phyloP scores from a whole-genome alignment of 2,797 vertebrate genomes.

The Merluccius polli region DNA sequence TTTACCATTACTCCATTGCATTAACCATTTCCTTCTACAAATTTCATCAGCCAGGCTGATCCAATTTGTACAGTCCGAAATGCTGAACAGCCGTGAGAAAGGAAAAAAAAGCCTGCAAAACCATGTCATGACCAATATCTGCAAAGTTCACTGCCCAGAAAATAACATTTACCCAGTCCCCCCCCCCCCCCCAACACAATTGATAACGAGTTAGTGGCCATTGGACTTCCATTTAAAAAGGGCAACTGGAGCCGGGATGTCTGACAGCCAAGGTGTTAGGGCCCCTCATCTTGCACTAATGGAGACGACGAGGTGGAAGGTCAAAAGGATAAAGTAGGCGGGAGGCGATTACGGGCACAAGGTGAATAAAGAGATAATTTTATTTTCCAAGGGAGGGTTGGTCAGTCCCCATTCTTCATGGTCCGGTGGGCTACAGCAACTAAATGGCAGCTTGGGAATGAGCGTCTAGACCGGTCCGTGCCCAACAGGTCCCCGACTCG shows the following conservation, averaged over 20 bases:
- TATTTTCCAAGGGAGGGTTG: background rate
- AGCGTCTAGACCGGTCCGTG: background rate
- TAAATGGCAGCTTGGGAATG: background rate
- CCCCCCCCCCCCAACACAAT: background rate
- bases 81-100: background rate
- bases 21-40: background rate
- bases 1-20: background rate
- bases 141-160: background rate
- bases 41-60: background rate
- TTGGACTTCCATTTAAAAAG: background rate
- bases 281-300: slow-evolving; percentile 5
- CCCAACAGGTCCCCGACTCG: background rate
- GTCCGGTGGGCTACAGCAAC: background rate
- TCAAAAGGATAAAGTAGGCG: slow-evolving; percentile 1
- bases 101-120: background rate
- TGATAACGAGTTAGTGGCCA: background rate
- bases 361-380: background rate
- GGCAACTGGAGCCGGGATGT: background rate
- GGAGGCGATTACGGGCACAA: background rate
- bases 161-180: background rate
- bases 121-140: background rate
- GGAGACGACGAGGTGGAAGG: slow-evolving; percentile 5
- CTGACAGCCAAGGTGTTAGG: background rate
- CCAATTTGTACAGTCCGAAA: background rate
- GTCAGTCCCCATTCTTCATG: background rate